phyloP scores from a whole-genome alignment of 2,797 vertebrate species.

The Enteromius treurensis region DNA sequence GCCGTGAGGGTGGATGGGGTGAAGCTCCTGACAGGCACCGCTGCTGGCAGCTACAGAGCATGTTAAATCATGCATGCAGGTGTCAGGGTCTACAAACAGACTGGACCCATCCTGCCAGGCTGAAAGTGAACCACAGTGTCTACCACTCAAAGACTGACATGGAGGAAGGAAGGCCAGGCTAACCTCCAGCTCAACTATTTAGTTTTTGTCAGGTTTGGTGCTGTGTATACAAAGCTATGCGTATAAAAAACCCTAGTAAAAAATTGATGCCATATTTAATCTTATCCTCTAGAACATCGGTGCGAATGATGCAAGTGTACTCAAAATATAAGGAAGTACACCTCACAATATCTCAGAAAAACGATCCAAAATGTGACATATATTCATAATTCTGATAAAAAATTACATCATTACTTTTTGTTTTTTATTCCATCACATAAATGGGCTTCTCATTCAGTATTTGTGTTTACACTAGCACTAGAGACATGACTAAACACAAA shows the following conservation, averaged over 20 bases:
- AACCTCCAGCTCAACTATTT: slow-evolving; percentile 1
- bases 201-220: not conserved
- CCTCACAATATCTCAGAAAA: not conserved
- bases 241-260: not conserved
- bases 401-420: not conserved
- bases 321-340: not conserved
- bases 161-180: not conserved
- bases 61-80: slow-evolving; percentile 89
- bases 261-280: not conserved
- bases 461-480: not conserved
- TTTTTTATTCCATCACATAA: not conserved
- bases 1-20: slow-evolving; percentile 82
- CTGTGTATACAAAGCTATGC: not conserved
- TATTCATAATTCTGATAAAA: not conserved
- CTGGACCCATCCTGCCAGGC: slow-evolving; percentile 31
- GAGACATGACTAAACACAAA: not conserved
- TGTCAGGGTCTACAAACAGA: slow-evolving; percentile 79
- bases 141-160: slow-evolving; percentile 14
- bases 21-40: slow-evolving; percentile 63
- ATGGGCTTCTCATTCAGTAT: not conserved
- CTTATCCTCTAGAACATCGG: not conserved
- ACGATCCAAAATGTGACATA: not conserved
- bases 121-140: slow-evolving; percentile 28
- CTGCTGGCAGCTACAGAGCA: slow-evolving; percentile 91
- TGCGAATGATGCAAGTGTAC: not conserved